Conservation (phyloP, 2,797 vertebrate species). For the Denticeps clupeoides region DNA sequence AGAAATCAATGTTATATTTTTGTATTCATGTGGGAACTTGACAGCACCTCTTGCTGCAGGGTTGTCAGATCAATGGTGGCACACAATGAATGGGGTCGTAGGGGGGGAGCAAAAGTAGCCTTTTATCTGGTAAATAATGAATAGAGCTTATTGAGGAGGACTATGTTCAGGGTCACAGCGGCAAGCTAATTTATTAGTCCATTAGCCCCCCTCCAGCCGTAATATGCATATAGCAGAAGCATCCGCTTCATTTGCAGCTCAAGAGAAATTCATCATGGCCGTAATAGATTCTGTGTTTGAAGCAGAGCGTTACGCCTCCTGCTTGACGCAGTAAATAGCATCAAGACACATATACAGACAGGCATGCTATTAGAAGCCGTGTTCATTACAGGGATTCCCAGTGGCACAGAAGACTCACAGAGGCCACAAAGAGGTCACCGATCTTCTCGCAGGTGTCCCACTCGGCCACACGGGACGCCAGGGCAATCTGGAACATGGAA, state of each 20-base stretch:
- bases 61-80: too few relatives aligned
- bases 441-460: conserved; percentile 87
- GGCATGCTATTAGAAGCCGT: conserved; percentile 17
- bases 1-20: too few relatives aligned
- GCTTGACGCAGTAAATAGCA: too few relatives aligned
- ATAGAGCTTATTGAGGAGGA: conserved; percentile 32
- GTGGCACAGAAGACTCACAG: conserved; percentile 47
- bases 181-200: conserved; percentile 29
- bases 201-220: conserved; percentile 16
- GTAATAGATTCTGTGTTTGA: conserved; percentile 42
- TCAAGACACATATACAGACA: conserved; percentile 7
- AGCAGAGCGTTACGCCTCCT: conserved; percentile 17
- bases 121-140: conserved; percentile 51
- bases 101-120: conserved; percentile 6
- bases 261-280: conserved; percentile 38
- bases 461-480: conserved; percentile 79
- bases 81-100: not conserved
- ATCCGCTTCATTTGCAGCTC: conserved; percentile 14
- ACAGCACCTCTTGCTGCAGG: conserved; percentile 5
- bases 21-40: too few relatives aligned
- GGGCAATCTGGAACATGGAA: conserved; percentile 91
- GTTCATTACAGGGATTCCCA: not conserved
- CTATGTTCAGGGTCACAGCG: conserved; percentile 24
- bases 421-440: conserved; percentile 90
- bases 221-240: conserved; percentile 4